Evolutionary conservation across 2,888 invertebrate genomes (phyloP), one percentile per base, ranked within the genome.

Genomic region (Platycheirus albimanus): DNA sequence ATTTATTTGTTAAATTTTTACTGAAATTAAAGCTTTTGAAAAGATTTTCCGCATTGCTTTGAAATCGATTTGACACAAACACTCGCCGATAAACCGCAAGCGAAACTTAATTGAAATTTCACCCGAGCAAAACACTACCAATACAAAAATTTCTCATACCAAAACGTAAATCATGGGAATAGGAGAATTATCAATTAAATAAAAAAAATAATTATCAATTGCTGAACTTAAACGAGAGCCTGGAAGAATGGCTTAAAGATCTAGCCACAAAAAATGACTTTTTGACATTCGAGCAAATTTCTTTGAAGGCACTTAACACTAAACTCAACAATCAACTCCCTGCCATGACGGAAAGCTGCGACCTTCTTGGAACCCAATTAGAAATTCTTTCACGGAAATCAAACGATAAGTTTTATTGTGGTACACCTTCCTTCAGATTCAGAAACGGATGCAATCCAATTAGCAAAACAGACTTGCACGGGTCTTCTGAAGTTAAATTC

Each of bases 401-500:
- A n/a, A 56, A 56, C 11, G 20, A 38, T 7, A 56, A 56, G 11
- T 20, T 8, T n/a, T 19, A 30, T 56, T 30, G 56, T 56, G 20
- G 36, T 56, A 38, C 38, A 56, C 38, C 56, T 56, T 11, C 56
- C 56, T 56, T 56, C 19, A 56, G 38, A 56, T n/a, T 20, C n/a
- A 20, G 38, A 56, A 38, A 38, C 56, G 20, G 36, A 56, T 56
- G 41, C 56, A 38, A 11, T 56, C 11, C 11, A 41, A 41, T n/a
- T 41, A 13, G 56, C 56, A 11, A 38, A 56, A 38, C 56, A 56
- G 33, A 56, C 56, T n/a, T 56, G 56, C 56, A 56, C 20, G 38
- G 38, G 56, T 20, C 56, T 56, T 56, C 56, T 38, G 17, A 38
- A 38, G 20, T 33, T 38, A 45, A 45, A 45, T 0, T 17, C 7